Percentiles rank a stretch among this genome's conserved stretches.
These are phyloP conservation scores for Dendrolimus kikuchii DNA, from an alignment of 1,140 invertebrate genomes.

Conservation along the genomic window DNA sequence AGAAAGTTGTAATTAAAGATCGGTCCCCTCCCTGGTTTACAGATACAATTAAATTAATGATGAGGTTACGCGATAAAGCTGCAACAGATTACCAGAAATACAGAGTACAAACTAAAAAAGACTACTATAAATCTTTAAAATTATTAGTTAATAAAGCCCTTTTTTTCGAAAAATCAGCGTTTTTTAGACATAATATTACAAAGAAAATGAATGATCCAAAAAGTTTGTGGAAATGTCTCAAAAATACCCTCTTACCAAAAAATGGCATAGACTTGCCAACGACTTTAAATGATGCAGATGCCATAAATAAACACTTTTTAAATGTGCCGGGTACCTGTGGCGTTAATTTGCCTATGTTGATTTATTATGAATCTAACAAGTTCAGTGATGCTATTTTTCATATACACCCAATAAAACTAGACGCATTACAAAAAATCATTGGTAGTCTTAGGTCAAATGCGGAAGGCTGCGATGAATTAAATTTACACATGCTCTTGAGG, in stretches of 20 bases:
- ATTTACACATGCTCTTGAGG: too few species aligned
- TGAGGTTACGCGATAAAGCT: conserved; percentile 12
- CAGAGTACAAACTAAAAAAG: conserved; percentile 8
- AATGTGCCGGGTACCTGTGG: too few species aligned
- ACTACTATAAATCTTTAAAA: conserved; percentile 17
- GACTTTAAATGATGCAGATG: too few species aligned
- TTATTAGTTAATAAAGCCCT: conserved; percentile 3
- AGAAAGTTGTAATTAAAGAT: conserved; percentile 3
- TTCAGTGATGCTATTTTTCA: too few species aligned
- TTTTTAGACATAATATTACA: conserved; percentile 10
- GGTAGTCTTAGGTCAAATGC: too few species aligned
- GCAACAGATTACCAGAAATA: not conserved
- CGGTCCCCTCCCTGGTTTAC: conserved; percentile 12
- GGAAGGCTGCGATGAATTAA: too few species aligned
- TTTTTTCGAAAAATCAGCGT: conserved; percentile 13
- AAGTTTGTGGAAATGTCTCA: conserved; percentile 11
- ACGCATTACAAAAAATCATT: too few species aligned
- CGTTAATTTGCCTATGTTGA: too few species aligned
- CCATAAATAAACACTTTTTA: too few species aligned
- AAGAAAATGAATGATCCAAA: conserved; percentile 4
- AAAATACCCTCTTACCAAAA: not conserved
- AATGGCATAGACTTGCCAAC: too few species aligned
- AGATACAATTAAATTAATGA: conserved; percentile 16
- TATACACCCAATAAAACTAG: too few species aligned
- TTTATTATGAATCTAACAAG: too few species aligned